Conservation (phyloP, 2,113 vertebrate species). For the Platysteira castanea region DNA sequence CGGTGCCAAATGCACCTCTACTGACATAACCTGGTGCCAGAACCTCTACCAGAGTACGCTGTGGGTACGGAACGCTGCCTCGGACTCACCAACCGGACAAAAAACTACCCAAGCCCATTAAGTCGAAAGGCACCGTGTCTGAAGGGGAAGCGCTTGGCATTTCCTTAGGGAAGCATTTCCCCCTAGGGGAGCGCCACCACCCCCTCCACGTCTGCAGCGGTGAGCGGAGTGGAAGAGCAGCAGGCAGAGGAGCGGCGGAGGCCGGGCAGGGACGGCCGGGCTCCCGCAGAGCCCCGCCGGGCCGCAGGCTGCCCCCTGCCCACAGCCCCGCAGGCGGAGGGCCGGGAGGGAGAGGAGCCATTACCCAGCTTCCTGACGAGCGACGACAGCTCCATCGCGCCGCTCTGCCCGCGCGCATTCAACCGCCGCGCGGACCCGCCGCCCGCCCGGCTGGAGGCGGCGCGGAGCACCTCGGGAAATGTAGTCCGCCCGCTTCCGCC, state of each 20-base stretch:
- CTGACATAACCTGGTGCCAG: rapidly evolving
- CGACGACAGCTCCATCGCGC: conserved; percentile 69
- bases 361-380: conserved; percentile 85
- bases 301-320: neutral
- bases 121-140: rapidly evolving
- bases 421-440: conserved; percentile 33
- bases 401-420: neutral
- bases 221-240: neutral
- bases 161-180: neutral
- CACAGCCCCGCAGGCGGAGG: neutral
- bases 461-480: neutral
- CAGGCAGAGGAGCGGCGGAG: neutral
- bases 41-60: rapidly evolving
- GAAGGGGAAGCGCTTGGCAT: neutral
- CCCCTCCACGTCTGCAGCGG: neutral
- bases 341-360: neutral
- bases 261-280: neutral
- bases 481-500: neutral
- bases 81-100: neutral
- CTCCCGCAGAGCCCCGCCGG: neutral
- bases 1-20: neutral
- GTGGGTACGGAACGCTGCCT: neutral
- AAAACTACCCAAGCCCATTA: rapidly evolving
- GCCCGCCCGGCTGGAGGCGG: neutral
- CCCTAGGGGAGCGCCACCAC: neutral